These are phyloP conservation scores for Oriolus oriolus DNA, from an alignment of 2,113 vertebrate species.

Conservation along the genomic window DNA sequence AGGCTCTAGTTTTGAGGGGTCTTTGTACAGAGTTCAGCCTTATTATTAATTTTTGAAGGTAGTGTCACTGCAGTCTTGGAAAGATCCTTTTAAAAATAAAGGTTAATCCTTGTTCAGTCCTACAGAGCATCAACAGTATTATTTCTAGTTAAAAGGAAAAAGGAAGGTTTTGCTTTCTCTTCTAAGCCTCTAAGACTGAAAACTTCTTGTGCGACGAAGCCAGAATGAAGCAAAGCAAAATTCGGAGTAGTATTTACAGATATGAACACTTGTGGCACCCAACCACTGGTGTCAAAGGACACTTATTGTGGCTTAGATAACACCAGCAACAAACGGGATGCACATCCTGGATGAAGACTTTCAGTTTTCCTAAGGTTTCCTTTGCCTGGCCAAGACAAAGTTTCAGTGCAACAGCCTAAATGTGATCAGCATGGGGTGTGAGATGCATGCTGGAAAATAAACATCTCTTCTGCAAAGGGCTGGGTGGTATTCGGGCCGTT, in stretches of 20 bases:
- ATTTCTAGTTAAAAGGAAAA: background rate
- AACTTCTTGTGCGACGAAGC: constrained; percentile 42
- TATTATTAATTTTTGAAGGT: background rate
- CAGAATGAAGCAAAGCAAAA: constrained; percentile 46
- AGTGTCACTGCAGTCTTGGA: background rate
- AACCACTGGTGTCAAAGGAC: constrained; percentile 62
- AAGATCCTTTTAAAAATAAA: constrained; percentile 2
- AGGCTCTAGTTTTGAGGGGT: background rate
- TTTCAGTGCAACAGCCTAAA: constrained; percentile 10
- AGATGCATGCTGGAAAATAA: background rate
- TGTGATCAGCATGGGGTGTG: background rate
- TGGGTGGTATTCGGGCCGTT: background rate
- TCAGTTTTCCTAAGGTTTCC: background rate
- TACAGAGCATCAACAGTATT: background rate
- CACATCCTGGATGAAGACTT: background rate
- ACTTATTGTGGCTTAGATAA: constrained; percentile 48
- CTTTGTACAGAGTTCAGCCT: background rate
- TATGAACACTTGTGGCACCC: constrained; percentile 52
- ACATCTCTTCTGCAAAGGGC: background rate
- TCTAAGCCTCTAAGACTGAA: constrained; percentile 16
- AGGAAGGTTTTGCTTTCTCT: background rate
- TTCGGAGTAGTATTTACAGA: constrained; percentile 44
- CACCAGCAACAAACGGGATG: background rate
- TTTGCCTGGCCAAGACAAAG: background rate
- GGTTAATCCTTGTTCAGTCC: background rate